These are phyloP conservation scores for Ginglymostoma cirratum DNA, from an alignment of 2,113 vertebrate genomes.

Conservation along the genomic window DNA sequence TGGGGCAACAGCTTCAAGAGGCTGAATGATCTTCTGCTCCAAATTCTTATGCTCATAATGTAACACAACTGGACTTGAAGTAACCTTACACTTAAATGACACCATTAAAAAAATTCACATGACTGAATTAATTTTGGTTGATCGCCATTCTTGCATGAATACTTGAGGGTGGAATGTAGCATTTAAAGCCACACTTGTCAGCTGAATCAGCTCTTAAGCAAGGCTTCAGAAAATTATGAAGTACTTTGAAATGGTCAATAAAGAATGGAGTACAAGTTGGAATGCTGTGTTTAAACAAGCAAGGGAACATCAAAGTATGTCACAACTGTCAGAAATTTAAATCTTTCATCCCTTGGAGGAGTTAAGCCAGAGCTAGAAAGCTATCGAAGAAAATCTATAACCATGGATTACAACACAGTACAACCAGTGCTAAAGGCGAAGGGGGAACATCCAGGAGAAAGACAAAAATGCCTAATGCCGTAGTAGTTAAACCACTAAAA, in stretches of 20 bases:
- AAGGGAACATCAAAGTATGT: neutral
- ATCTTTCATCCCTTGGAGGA: neutral
- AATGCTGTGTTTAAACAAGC: neutral
- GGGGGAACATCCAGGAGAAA: neutral
- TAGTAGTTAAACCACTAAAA: neutral
- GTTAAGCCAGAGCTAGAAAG: neutral
- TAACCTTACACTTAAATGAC: neutral
- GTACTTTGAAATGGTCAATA: neutral
- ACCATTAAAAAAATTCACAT: neutral
- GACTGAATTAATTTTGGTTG: neutral
- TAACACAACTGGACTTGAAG: neutral
- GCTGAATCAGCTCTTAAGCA: neutral
- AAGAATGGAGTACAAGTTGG: neutral
- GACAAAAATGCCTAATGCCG: neutral
- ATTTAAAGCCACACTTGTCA: neutral
- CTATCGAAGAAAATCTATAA: neutral
- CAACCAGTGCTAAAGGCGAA: neutral
- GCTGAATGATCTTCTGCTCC: no score
- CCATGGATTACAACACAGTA: neutral
- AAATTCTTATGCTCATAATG: neutral
- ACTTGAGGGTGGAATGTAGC: neutral
- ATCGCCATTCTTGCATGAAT: neutral
- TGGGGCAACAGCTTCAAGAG: no score
- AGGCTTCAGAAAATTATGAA: neutral
- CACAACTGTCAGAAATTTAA: neutral